A percentile compares a stretch with the other conserved stretches of the same genome.
These are phyloP conservation scores for Hippocampus barbouri DNA, from an alignment of 2,113 vertebrate species.

Conservation along the genomic window DNA sequence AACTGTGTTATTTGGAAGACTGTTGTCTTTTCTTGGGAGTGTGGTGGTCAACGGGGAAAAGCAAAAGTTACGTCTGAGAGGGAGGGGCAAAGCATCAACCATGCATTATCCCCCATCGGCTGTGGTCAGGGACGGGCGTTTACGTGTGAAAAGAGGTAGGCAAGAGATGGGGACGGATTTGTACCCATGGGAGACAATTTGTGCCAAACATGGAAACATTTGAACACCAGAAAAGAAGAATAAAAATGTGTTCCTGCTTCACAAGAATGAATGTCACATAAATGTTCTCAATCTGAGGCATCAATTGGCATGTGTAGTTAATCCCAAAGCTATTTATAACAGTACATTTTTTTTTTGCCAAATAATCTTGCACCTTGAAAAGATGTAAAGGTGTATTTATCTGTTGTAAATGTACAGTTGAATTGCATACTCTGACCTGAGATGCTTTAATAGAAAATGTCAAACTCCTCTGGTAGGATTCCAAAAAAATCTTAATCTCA, in stretches of 20 bases:
- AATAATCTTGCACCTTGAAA: no score
- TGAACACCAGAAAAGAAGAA: not conserved
- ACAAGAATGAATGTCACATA: constrained; percentile 10
- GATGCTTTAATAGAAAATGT: not conserved
- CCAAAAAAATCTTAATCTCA: no score
- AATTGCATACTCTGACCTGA: not conserved
- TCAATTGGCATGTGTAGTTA: not conserved
- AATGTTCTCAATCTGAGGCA: not conserved
- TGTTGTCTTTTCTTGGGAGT: constrained; percentile 70
- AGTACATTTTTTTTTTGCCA: no score
- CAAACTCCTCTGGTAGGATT: no score
- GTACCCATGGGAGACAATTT: constrained; percentile 22
- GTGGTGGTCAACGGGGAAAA: constrained; percentile 66
- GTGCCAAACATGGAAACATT: constrained; percentile 24
- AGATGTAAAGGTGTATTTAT: not conserved
- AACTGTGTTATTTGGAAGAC: constrained; percentile 72
- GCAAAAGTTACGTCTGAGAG: constrained; percentile 66
- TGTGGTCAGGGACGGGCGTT: constrained; percentile 57
- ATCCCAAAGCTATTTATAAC: no score
- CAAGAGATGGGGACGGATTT: constrained; percentile 15
- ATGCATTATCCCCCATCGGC: constrained; percentile 62
- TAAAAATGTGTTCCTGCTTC: not conserved
- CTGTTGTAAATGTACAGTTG: not conserved
- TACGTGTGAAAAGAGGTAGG: constrained; percentile 46
- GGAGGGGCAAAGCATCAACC: constrained; percentile 57